Evolutionary conservation across 2,797 vertebrate genomes (phyloP).

Genomic region (Eospalax fontanierii): DNA sequence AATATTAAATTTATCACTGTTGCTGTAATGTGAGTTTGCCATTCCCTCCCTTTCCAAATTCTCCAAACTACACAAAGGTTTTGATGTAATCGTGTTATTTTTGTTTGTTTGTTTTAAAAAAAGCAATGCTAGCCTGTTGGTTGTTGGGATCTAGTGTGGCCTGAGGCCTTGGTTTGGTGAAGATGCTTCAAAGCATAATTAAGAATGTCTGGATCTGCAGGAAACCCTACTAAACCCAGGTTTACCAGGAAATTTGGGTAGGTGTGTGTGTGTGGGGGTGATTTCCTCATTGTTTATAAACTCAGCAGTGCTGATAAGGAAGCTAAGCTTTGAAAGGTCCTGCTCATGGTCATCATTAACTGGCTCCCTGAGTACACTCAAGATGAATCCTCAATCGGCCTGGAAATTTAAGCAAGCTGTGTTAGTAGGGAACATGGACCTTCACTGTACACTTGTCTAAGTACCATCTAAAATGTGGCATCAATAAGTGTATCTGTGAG

Average conservation of each 20-base stretch:
- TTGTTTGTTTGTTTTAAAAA: no score
- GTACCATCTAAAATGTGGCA: not conserved
- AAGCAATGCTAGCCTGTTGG: no score
- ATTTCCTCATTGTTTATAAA: constrained; percentile 93
- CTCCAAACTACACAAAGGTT: no score
- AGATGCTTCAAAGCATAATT: constrained; percentile 92
- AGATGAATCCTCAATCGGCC: not conserved
- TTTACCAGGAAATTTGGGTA: constrained; percentile 94
- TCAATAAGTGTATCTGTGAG: constrained; percentile 81
- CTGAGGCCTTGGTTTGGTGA: rapidly evolving
- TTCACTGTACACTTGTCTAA: not conserved
- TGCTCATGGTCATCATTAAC: constrained; percentile 85
- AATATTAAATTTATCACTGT: no score
- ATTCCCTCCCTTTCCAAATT: no score
- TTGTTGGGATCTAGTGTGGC: rapidly evolving
- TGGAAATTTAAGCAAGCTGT: constrained; percentile 74
- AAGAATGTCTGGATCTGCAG: constrained; percentile 89
- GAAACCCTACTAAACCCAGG: constrained; percentile 93
- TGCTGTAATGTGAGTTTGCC: no score
- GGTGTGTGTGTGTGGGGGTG: constrained; percentile 92
- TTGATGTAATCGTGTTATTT: no score
- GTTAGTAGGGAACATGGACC: not conserved
- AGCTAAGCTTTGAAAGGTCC: constrained; percentile 20
- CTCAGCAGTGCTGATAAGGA: constrained; percentile 95
- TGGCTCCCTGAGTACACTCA: constrained; percentile 39